These are phyloP conservation scores for Catharus bicknelli DNA, from an alignment of 2,113 vertebrate genomes.

Conservation along the genomic window DNA sequence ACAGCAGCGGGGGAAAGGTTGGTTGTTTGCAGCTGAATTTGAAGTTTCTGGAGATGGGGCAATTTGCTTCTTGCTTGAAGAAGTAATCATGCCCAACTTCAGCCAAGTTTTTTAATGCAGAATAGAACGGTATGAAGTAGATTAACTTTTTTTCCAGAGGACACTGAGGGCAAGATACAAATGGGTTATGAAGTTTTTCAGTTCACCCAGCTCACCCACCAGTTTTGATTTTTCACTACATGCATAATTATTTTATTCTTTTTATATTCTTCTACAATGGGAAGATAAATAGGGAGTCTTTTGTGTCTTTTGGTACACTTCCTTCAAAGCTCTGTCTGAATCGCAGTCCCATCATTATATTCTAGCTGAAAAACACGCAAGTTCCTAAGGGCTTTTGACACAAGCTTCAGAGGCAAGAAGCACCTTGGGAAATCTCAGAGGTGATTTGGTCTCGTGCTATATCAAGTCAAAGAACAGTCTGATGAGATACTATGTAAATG, in stretches of 20 bases:
- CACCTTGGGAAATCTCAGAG: conserved; percentile 43
- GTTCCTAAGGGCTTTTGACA: conserved; percentile 19
- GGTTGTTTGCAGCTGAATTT: neutral
- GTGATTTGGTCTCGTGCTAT: conserved; percentile 14
- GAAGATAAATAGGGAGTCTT: conserved; percentile 26
- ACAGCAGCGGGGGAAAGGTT: neutral
- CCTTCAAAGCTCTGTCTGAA: conserved; percentile 23
- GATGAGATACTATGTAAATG: conserved; percentile 45
- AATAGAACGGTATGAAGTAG: neutral
- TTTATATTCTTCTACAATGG: neutral
- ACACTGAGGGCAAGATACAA: neutral
- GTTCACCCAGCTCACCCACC: neutral
- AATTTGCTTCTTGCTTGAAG: neutral
- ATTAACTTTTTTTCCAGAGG: neutral
- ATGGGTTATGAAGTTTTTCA: neutral
- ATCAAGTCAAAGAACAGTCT: conserved; percentile 36
- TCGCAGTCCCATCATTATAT: neutral
- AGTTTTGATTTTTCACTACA: neutral
- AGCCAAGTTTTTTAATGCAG: neutral
- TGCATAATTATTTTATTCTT: neutral
- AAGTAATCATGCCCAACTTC: neutral
- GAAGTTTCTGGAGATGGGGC: neutral
- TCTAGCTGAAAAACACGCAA: conserved; percentile 12
- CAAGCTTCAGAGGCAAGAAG: conserved; percentile 33
- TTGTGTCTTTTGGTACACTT: neutral